Conservation (phyloP, 2,113 vertebrate genomes). For the Siphamia tubifer region DNA sequence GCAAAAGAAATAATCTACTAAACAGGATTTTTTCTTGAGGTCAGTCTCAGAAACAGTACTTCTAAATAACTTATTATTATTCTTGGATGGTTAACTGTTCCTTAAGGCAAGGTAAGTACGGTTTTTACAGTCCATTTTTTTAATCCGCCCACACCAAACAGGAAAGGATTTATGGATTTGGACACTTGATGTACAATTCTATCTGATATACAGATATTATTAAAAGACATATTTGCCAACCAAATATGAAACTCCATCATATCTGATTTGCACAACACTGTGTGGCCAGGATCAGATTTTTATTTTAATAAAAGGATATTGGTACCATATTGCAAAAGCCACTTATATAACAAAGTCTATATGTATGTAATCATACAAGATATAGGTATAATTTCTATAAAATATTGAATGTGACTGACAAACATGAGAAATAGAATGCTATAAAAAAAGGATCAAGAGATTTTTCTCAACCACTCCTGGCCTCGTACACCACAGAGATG, state of each 20-base stretch:
- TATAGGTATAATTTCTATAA: neutral
- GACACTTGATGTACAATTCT: neutral
- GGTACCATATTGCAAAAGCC: neutral
- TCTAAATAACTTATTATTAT: too few relatives aligned
- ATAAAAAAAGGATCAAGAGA: neutral
- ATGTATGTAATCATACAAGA: neutral
- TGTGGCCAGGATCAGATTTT: neutral
- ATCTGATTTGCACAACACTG: neutral
- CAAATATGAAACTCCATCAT: neutral
- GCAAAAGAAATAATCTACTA: too few relatives aligned
- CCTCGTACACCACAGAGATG: neutral
- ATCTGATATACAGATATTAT: slow-evolving; percentile 21
- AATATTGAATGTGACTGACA: neutral
- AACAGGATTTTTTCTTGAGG: too few relatives aligned
- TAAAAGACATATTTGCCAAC: neutral
- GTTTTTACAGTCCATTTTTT: neutral
- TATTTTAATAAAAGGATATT: slow-evolving; percentile 9
- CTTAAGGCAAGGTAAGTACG: neutral
- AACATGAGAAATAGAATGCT: neutral
- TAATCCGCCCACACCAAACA: neutral
- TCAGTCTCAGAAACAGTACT: too few relatives aligned
- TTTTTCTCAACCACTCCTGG: neutral
- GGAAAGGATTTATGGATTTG: neutral
- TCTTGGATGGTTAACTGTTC: neutral
- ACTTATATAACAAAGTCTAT: neutral